Evolutionary conservation across 2,113 vertebrate genomes (phyloP).

Genomic region (Zapornia atra): DNA sequence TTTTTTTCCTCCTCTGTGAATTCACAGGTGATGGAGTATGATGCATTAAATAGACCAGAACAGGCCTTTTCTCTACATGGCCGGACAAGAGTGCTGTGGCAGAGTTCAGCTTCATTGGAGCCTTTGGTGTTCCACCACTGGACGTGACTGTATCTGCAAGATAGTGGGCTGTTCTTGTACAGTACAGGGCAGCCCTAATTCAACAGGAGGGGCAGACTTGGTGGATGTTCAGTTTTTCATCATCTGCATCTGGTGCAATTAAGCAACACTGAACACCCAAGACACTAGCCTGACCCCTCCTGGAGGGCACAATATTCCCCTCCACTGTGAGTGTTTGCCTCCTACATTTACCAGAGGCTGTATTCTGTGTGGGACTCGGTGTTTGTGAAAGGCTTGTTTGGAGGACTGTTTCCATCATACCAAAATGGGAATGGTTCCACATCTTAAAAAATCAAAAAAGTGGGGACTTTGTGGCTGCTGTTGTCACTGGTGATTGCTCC

Average conservation of each 20-base stretch:
- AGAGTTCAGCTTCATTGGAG: neutral
- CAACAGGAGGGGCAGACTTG: neutral
- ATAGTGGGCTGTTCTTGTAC: neutral
- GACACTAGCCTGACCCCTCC: neutral
- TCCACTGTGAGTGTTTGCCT: neutral
- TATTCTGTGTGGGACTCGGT: neutral
- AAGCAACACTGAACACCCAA: neutral
- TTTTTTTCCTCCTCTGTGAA: neutral
- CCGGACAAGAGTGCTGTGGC: neutral
- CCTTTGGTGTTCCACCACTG: neutral
- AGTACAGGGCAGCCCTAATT: neutral
- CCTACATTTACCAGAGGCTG: neutral
- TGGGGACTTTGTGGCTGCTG: neutral
- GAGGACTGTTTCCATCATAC: neutral
- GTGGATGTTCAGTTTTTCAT: neutral
- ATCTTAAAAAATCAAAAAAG: neutral
- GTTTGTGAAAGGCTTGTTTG: neutral
- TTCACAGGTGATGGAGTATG: neutral
- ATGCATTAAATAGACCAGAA: neutral
- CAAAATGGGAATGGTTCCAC: neutral
- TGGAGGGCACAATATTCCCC: neutral
- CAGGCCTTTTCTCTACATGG: neutral
- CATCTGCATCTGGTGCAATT: neutral
- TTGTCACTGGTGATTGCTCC: neutral
- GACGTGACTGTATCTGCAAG: neutral